Evolutionary conservation across 2,888 invertebrate genomes (phyloP), one percentile per base, ranked within the genome.

Genomic region (Leptopilina myrica): DNA sequence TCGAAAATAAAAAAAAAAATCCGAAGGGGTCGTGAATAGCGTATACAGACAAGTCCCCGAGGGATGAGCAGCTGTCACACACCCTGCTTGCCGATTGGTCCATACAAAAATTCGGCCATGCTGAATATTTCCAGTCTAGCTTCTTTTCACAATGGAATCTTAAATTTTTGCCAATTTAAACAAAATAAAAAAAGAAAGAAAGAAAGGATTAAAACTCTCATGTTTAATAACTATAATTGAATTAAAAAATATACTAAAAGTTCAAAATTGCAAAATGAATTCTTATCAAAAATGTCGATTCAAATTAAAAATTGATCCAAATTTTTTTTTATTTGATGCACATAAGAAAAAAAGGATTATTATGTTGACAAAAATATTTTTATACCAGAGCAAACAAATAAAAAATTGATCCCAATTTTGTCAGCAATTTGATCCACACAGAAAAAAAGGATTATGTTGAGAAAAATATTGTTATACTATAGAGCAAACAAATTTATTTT

Each of bases 31-130:
- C 78, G 64, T 78, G 81, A 79, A 78, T 80, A 82, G 79, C 59
- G 78, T 43, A 43, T 11, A 49, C 80, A 84, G 82, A 78, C 81
- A 78, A 86, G 84, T 87, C 87, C 43, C 85, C 81, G 84, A 87
- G 89, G 89, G 90, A 90, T 88, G 90, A 86, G 90, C 91, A 91
- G 91, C 91, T 91, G 91, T 89, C 89, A 86, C 89, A 86, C 84
- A 80, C 79, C 79, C 83, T 83, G 86, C 80, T 83, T 88, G 84
- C 82, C 84, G 86, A 91, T 91, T 91, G 91, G 91, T 85, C 84
- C 84, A 77, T 59, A 40, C 53, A 33, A 53, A 12, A 62, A 69
- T 86, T 82, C 90, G 86, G 91, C 91, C 91, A 91, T 92, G 85
- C 88, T 92, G 89, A 83, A 90, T 91, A 91, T 91, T 90, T 89